Base-by-base conservation (phyloP, 2,797 vertebrate genomes). In the Pyrocephalus nanus region DNA sequence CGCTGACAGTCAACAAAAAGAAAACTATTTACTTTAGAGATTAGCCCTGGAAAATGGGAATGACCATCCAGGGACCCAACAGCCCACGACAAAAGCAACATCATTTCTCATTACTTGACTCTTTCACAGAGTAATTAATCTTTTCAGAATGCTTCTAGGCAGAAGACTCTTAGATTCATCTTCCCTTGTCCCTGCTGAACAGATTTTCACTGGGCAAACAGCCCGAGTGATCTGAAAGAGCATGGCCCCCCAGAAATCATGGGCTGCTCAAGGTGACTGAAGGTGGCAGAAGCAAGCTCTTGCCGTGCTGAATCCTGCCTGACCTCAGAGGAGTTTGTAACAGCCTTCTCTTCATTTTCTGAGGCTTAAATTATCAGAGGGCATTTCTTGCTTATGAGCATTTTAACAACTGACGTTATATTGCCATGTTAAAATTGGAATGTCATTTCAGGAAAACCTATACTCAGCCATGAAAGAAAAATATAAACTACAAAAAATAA, bases 351-450 rank as follows among this genome's bases (percentile, higher is more conserved):
- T 86, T 94, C 22, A 2, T 81, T 92, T 88, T 38, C 65, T 25
- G 47, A 62, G 38, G 23, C 58, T 85, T 70, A 79, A 92, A 80
- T 71, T 79, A 94, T 51, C 29, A 1, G 3, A 11, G 61, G 4
- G 25, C 40, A 51, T 61, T 93, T 86, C 79, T 54, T 80, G 43
- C 61, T 94, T 62, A 54, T 0, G 6, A 93, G 27, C 42, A 11
- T 69, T 88, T 90, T 86, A 93, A 84, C 30, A 32, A 32, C 32
- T 40, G 79, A 53, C 58, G 15, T 90, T 92, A 84, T 75, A 94
- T 26, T 76, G 73, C 79, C 25, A 30, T 73, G 79, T 55, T 88
- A 93, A 95, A 95, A 95, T 83, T 91, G 81, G 72, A 95, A 83
- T 80, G 89, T 91, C 79, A 34, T 92, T 91, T 75, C 70, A 72